Base-by-base conservation (phyloP, 2,888 invertebrate species). In the Baronia brevicornis region DNA sequence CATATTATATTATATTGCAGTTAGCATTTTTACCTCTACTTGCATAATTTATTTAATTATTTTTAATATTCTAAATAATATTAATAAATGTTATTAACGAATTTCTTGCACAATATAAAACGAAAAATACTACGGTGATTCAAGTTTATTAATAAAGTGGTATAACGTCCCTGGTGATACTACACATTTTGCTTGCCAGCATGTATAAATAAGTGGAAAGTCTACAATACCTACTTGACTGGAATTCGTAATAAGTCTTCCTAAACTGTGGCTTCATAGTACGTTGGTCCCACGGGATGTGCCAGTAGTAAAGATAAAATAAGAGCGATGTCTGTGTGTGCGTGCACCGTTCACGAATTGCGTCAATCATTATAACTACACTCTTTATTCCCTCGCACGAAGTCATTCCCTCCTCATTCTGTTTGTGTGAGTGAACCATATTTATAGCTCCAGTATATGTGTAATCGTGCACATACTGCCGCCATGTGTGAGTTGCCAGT, bases 401-500 rank as follows among this genome's bases (percentile, higher is more conserved):
- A 64, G 60, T 65, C 62, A 63, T 64, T 69, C 70, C 70, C 70
- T 62, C 54, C 43, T 41, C 37, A 17, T 24, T 14, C 25, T 42
- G 22, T 41, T 30, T 61, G 78, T 75, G 65, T 65, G 73, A 10
- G 74, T 72, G 75, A 46, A 63, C 77, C 80, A 82, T 78, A 80
- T 78, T 74, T 79, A 75, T 73, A 70, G 69, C 61, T 60, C 63
- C 52, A 51, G 28, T 21, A 36, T 67, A 63, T 66, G 68, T 71
- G 74, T 65, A 69, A 58, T 59, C 62, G 61, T 58, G 54, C 59
- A 57, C 73, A 74, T 68, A 54, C 61, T 60, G 71, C 50, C 51
- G 49, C 68, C 73, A 77, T 78, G 78, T 80, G 80, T 73, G 74
- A 53, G 77, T 70, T 71, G 64, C 80, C 75, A 77, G 77, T 78